Percentiles rank a stretch among this genome's conserved stretches.
Conservation (phyloP, 2,888 invertebrate genomes). For the Eupithecia tripunctaria region DNA sequence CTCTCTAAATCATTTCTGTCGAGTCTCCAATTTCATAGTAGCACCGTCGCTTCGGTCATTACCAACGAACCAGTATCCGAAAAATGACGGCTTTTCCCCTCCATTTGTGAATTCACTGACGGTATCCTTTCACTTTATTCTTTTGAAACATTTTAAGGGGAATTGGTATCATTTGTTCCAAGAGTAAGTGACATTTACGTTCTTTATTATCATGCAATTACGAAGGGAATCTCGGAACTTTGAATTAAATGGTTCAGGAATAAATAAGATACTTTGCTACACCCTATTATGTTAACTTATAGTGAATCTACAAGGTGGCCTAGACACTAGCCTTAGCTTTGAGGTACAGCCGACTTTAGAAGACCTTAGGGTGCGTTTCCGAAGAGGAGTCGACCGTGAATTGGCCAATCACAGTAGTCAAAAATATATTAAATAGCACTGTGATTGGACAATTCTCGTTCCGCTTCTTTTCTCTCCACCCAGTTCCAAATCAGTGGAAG, state of each 20-base stretch:
- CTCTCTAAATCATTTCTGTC: background rate
- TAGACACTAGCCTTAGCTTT: background rate
- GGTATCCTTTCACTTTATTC: slow-evolving; percentile 24
- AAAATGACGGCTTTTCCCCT: slow-evolving; percentile 37
- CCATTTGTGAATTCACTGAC: slow-evolving; percentile 38
- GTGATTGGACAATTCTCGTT: no score
- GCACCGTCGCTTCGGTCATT: slow-evolving; percentile 38
- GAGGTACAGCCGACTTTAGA: background rate
- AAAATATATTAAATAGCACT: no score
- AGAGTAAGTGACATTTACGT: slow-evolving; percentile 1
- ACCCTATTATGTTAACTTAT: background rate
- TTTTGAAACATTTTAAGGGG: slow-evolving; percentile 13
- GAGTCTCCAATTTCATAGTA: slow-evolving; percentile 29
- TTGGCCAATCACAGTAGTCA: no score
- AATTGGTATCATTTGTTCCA: slow-evolving; percentile 11
- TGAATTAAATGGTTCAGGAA: background rate
- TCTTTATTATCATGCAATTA: slow-evolving; percentile 10
- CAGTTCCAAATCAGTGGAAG: no score
- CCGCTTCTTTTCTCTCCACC: no score
- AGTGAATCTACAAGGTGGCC: background rate
- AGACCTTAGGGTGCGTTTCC: no score
- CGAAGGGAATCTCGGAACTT: background rate
- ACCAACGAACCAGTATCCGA: slow-evolving; percentile 31
- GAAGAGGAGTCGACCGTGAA: no score
- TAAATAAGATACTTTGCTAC: background rate